Evolutionary conservation across 2,888 invertebrate species (phyloP).

Genomic region (Nephrocerus scutellatus): DNA sequence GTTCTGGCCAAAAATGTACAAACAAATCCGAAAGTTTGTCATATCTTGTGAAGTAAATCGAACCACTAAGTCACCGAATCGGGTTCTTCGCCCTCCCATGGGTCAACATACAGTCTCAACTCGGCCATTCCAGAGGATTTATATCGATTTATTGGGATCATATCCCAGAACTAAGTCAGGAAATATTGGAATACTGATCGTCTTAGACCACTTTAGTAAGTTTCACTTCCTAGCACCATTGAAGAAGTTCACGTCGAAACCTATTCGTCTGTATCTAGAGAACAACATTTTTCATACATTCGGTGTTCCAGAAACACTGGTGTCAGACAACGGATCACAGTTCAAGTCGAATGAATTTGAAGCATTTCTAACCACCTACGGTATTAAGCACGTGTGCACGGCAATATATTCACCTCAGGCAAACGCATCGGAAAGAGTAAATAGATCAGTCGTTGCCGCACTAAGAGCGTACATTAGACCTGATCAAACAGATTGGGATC

Average conservation of each 20-base stretch:
- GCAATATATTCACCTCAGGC: too few relatives aligned
- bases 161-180: constrained; percentile 4
- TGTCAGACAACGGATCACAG: too few relatives aligned
- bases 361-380: too few relatives aligned
- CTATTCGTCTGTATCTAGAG: too few relatives aligned
- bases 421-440: too few relatives aligned
- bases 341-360: too few relatives aligned
- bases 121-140: constrained; percentile 2
- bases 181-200: constrained; percentile 6
- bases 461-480: too few relatives aligned
- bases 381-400: too few relatives aligned
- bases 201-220: constrained; percentile 9
- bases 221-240: constrained; percentile 10
- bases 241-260: neutral
- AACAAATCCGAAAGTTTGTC: constrained; percentile 1
- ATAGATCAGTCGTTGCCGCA: too few relatives aligned
- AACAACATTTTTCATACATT: too few relatives aligned
- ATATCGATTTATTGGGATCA: constrained; percentile 5
- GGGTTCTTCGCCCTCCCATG: constrained; percentile 3
- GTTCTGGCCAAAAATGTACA: constrained; percentile 1
- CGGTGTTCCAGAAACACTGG: too few relatives aligned
- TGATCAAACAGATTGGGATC: too few relatives aligned
- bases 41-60: constrained; percentile 1
- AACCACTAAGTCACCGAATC: constrained; percentile 4
- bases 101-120: neutral